phyloP scores from a whole-genome alignment of 2,113 vertebrate species.

The Saccopteryx leptura region DNA sequence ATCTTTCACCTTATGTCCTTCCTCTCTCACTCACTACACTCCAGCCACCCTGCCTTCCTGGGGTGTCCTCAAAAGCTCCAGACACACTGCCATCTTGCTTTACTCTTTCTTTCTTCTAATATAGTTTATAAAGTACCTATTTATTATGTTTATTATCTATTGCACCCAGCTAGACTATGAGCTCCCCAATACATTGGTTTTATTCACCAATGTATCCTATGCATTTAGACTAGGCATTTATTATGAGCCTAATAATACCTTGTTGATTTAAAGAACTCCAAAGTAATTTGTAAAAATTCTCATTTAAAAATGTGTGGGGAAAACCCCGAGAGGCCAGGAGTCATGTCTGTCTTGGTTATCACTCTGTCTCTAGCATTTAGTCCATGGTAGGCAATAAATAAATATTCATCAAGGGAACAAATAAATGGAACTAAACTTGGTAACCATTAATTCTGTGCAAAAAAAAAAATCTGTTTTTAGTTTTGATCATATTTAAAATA shows the following conservation, averaged over 20 bases:
- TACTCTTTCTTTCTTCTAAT: constrained; percentile 5
- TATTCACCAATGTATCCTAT: not conserved
- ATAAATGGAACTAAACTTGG: not conserved
- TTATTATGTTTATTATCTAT: not conserved
- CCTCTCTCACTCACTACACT: not conserved
- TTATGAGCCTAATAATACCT: not conserved
- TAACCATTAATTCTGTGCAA: not conserved
- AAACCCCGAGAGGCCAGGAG: not conserved
- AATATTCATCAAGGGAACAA: not conserved
- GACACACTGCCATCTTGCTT: not conserved
- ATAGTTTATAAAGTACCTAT: not conserved
- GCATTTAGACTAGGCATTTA: not conserved
- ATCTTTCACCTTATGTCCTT: not conserved
- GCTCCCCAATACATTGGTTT: not conserved
- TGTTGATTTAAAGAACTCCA: not conserved
- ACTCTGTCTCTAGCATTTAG: not conserved
- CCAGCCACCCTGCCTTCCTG: not conserved
- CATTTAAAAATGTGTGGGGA: not conserved
- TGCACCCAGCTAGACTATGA: not conserved
- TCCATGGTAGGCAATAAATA: not conserved
- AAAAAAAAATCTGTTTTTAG: constrained; percentile 47
- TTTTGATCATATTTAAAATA: constrained; percentile 51
- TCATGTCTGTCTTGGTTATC: not conserved
- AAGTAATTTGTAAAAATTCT: constrained; percentile 30
- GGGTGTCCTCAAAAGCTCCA: not conserved